Percentiles rank a stretch among this genome's conserved stretches.
Conservation (phyloP, 2,113 vertebrate genomes). For the Sebastes fasciatus region DNA sequence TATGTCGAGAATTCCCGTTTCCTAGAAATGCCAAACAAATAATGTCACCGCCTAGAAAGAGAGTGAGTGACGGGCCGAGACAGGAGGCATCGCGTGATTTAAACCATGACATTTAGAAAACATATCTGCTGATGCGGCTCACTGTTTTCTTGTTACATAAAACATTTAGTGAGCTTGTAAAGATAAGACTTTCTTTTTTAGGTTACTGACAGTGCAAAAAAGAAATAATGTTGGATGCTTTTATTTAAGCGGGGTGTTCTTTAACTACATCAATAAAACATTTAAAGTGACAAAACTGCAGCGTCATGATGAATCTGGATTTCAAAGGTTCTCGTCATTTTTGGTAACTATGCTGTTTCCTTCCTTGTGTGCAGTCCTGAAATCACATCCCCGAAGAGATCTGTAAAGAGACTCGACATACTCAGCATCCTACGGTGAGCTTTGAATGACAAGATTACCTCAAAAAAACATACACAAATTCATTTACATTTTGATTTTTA, state of each 20-base stretch:
- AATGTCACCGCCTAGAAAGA: conserved; percentile 5
- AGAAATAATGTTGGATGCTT: background rate
- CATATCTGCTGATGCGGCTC: background rate
- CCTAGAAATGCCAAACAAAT: conserved; percentile 34
- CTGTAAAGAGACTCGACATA: conserved; percentile 25
- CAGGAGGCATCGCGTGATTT: background rate
- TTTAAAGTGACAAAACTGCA: background rate
- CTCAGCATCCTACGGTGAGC: conserved; percentile 74
- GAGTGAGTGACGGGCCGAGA: background rate
- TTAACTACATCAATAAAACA: conserved; percentile 35
- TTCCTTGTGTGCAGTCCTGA: conserved; percentile 45
- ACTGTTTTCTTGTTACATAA: conserved; percentile 23
- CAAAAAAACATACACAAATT: background rate
- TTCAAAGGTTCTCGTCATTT: background rate
- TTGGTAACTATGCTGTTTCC: conserved; percentile 27
- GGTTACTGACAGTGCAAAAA: background rate
- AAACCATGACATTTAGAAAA: conserved; percentile 6
- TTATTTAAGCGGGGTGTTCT: background rate
- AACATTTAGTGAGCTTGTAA: conserved; percentile 48
- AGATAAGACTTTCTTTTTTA: conserved; percentile 49
- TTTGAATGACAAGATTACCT: background rate
- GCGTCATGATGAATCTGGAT: background rate
- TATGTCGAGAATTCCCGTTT: conserved; percentile 20
- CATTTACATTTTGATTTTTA: background rate
- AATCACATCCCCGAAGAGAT: conserved; percentile 6